Evolutionary conservation across 2,113 vertebrate genomes (phyloP).

Genomic region (Oryctolagus cuniculus): mOryCun1.1 NC_091453.1:92106501-92107000

Average conservation of each 20-base stretch:
- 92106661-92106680: constrained; percentile 80
- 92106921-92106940: constrained; percentile 57
- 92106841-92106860: constrained; percentile 76
- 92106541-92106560: no score
- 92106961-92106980: constrained; percentile 65
- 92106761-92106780: constrained; percentile 78
- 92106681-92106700: constrained; percentile 81
- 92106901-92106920: constrained; percentile 67
- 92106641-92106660: constrained; percentile 76
- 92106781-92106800: constrained; percentile 78
- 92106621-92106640: constrained; percentile 74
- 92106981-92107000: constrained; percentile 57
- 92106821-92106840: constrained; percentile 82
- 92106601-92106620: constrained; percentile 73
- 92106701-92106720: constrained; percentile 77
- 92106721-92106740: constrained; percentile 79
- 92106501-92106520: no score
- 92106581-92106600: constrained; percentile 67
- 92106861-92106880: constrained; percentile 77
- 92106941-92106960: constrained; percentile 45
- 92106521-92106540: no score
- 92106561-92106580: constrained; percentile 62
- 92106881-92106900: constrained; percentile 62
- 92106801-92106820: constrained; percentile 76
- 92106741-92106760: constrained; percentile 77